Evolutionary conservation across 2,113 vertebrate species (phyloP).

Genomic region (Mellivora capensis): DNA sequence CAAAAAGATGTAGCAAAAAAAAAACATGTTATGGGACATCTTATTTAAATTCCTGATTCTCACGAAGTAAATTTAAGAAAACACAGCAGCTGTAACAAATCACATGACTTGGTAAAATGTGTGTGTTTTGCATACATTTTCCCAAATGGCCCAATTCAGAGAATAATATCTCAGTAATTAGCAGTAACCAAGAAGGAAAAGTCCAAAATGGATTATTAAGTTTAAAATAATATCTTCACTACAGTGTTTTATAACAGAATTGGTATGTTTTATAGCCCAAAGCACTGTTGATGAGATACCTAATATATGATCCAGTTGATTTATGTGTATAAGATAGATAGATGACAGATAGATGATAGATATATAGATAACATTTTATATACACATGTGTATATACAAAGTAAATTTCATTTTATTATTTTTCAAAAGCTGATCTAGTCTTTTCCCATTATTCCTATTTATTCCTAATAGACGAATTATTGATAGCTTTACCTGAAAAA

Average conservation of each 20-base stretch:
- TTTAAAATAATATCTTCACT: not conserved
- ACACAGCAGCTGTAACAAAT: not conserved
- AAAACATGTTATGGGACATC: not conserved
- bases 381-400: not conserved
- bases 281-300: not conserved
- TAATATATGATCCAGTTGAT: not conserved
- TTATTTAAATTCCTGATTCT: not conserved
- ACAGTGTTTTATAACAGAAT: not conserved
- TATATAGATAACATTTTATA: not conserved
- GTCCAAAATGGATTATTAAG: not conserved
- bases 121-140: not conserved
- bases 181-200: not conserved
- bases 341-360: not conserved
- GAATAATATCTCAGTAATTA: conserved; percentile 21
- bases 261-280: not conserved
- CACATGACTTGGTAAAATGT: not conserved
- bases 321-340: not conserved
- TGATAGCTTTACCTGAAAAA: not conserved
- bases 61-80: not conserved
- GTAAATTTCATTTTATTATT: not conserved
- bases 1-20: not conserved
- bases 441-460: not conserved
- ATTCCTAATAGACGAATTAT: not conserved
- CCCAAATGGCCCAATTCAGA: not conserved
- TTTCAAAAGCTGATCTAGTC: not conserved